Conservation (phyloP, 2,113 vertebrate genomes). For the Calidris pygmaea region DNA sequence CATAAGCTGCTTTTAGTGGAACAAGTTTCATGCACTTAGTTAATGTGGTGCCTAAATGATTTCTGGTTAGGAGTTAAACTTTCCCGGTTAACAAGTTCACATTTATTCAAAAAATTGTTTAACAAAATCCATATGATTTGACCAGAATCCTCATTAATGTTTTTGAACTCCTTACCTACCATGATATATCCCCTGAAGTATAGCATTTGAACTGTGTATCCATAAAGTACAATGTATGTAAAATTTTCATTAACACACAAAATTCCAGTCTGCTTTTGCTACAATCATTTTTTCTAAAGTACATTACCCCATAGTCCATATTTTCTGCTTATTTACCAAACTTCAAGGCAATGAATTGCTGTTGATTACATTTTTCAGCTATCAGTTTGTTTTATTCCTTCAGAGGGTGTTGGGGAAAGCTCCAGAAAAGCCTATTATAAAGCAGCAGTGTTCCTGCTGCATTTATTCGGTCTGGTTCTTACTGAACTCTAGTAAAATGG, state of each 20-base stretch:
- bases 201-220: not conserved
- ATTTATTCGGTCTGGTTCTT: not conserved
- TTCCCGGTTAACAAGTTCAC: not conserved
- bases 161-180: not conserved
- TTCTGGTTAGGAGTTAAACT: not conserved
- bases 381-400: not conserved
- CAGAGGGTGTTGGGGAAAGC: not conserved
- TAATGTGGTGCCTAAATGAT: not conserved
- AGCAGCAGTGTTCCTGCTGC: not conserved
- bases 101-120: not conserved
- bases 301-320: not conserved
- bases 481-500: not conserved
- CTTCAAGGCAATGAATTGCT: not conserved
- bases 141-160: not conserved
- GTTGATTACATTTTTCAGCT: constrained; percentile 40
- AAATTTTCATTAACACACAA: not conserved
- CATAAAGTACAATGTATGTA: not conserved
- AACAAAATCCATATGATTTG: not conserved
- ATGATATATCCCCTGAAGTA: not conserved
- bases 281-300: not conserved
- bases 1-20: not conserved
- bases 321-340: constrained; percentile 19
- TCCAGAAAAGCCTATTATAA: not conserved
- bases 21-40: not conserved
- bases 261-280: not conserved